These are phyloP conservation scores for Tetanocera ferruginea DNA, from an alignment of 2,888 invertebrate genomes.

Conservation along the genomic window DNA sequence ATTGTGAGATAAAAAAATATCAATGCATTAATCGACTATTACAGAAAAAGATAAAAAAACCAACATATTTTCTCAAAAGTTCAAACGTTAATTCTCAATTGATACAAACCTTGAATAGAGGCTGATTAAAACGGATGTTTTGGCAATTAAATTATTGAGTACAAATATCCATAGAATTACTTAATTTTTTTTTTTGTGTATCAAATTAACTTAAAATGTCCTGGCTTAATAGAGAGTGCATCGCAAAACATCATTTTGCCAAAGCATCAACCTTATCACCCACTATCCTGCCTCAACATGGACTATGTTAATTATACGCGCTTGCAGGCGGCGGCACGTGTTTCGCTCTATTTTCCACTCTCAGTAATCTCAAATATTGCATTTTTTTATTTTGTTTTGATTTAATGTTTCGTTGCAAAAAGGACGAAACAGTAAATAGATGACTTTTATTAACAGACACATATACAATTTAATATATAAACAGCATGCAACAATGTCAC, in stretches of 20 bases:
- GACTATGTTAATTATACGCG: neutral
- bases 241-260: neutral
- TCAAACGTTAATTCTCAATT: no score
- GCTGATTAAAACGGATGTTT: no score
- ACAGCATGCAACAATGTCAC: slow-evolving; percentile 59
- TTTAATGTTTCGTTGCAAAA: slow-evolving; percentile 59
- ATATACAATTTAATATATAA: slow-evolving; percentile 36
- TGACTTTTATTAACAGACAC: slow-evolving; percentile 17
- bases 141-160: no score
- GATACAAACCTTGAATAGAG: no score
- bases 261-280: neutral
- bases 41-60: no score
- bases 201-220: no score
- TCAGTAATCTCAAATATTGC: slow-evolving; percentile 40
- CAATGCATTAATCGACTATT: no score
- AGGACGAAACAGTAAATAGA: neutral
- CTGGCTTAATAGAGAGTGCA: no score
- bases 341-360: slow-evolving; percentile 58
- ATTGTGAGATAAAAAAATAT: no score
- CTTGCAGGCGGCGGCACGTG: slow-evolving; percentile 56
- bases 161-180: no score
- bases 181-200: no score
- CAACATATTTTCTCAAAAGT: no score
- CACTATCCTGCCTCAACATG: neutral
- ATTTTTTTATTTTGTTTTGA: slow-evolving; percentile 63